Evolutionary conservation across 2,113 vertebrate genomes (phyloP).

Genomic region (Oreochromis spilurus): DNA sequence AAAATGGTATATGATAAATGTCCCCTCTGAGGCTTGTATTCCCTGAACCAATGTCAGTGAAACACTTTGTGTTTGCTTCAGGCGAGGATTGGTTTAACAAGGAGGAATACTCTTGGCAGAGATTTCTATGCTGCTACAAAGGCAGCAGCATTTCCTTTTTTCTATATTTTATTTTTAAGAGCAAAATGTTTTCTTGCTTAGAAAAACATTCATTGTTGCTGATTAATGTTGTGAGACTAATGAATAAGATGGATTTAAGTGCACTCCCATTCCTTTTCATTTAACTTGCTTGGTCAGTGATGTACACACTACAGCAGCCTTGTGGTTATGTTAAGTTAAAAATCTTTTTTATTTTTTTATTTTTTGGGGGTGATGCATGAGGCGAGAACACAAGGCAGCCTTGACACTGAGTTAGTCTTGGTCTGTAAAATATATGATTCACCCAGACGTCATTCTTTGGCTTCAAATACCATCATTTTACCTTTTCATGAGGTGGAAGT

Average conservation of each 20-base stretch:
- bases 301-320: background rate
- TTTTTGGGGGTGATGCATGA: background rate
- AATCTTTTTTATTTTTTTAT: background rate
- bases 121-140: background rate
- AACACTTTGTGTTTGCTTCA: constrained; percentile 13
- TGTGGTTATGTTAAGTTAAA: background rate
- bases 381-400: background rate
- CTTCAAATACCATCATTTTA: background rate
- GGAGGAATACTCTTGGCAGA: background rate
- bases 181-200: background rate
- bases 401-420: background rate
- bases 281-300: background rate
- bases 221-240: background rate
- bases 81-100: constrained; percentile 25
- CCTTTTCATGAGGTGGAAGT: background rate
- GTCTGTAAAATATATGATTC: constrained; percentile 21
- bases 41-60: constrained; percentile 13
- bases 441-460: constrained; percentile 1
- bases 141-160: background rate
- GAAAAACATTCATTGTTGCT: background rate
- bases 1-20: constrained; percentile 34
- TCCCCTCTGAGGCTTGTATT: constrained; percentile 5
- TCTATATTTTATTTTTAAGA: background rate
- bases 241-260: background rate
- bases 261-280: background rate